phyloP scores from a whole-genome alignment of 2,888 invertebrate species.

The Lithodes maja region DNA sequence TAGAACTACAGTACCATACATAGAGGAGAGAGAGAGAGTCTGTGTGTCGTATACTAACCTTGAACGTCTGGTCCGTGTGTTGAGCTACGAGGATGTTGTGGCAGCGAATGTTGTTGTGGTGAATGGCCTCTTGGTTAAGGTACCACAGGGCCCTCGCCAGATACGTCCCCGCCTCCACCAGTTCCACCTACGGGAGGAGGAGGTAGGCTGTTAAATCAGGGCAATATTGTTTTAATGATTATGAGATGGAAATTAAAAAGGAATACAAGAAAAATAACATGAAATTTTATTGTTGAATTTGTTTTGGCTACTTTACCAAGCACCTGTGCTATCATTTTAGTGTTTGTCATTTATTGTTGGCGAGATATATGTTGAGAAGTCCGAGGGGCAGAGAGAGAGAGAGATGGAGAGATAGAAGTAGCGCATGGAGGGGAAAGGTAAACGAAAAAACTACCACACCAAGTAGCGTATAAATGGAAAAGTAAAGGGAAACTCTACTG shows the following conservation, averaged over 20 bases:
- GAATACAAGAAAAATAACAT: not conserved
- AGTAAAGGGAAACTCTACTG: not conserved
- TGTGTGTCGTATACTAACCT: constrained; percentile 77
- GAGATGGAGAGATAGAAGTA: too few species aligned
- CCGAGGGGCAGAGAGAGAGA: constrained; percentile 80
- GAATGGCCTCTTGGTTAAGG: constrained; percentile 86
- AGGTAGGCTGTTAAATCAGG: too few species aligned
- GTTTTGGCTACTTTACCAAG: too few species aligned
- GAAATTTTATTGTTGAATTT: not conserved
- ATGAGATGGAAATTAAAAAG: too few species aligned
- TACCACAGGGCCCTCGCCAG: constrained; percentile 91
- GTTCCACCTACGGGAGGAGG: constrained; percentile 77
- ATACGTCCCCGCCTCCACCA: constrained; percentile 87
- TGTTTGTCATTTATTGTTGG: constrained; percentile 59
- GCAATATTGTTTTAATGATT: too few species aligned
- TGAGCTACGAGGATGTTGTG: constrained; percentile 86
- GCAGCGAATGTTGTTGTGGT: constrained; percentile 90
- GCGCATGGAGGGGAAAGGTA: too few species aligned
- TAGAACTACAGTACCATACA: too few species aligned
- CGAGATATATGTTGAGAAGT: constrained; percentile 83
- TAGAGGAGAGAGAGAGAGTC: too few species aligned
- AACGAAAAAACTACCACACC: too few species aligned
- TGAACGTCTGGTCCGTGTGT: constrained; percentile 82
- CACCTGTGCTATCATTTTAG: too few species aligned
- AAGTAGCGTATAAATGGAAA: too few species aligned